Evolutionary conservation across 2,797 vertebrate genomes (phyloP).

Genomic region (Nothura maculosa): DNA sequence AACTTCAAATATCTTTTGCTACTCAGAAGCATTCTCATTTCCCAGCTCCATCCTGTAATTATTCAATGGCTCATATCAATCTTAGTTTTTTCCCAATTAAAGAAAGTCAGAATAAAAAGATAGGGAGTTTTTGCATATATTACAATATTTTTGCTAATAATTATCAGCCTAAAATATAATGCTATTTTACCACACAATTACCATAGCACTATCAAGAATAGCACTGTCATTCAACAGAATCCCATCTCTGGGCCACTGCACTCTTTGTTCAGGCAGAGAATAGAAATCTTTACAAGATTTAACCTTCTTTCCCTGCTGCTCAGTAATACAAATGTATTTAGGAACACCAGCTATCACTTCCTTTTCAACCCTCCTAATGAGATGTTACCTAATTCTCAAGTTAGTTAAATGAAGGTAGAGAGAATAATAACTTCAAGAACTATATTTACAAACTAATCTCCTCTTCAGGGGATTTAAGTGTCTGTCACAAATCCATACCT

Average conservation of each 20-base stretch:
- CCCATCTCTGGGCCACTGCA: slow-evolving; percentile 23
- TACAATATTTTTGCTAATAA: slow-evolving; percentile 56
- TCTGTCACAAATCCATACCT: slow-evolving; percentile 24
- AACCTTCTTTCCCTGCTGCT: slow-evolving; percentile 57
- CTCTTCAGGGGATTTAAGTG: slow-evolving; percentile 38
- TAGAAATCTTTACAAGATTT: slow-evolving; percentile 48
- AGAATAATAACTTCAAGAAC: slow-evolving; percentile 41
- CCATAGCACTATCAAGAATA: slow-evolving; percentile 35
- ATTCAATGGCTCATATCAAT: slow-evolving; percentile 44
- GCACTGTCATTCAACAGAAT: slow-evolving; percentile 61
- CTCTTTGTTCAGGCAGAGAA: slow-evolving; percentile 59
- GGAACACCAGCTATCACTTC: slow-evolving; percentile 32
- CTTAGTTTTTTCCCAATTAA: slow-evolving; percentile 53
- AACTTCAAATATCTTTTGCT: slow-evolving; percentile 55
- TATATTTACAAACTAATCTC: slow-evolving; percentile 49
- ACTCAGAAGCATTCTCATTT: slow-evolving; percentile 46
- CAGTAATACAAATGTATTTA: slow-evolving; percentile 49
- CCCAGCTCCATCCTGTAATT: slow-evolving; percentile 34
- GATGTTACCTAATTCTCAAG: slow-evolving; percentile 50
- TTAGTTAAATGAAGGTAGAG: slow-evolving; percentile 41
- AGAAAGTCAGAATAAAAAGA: slow-evolving; percentile 39
- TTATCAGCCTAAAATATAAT: slow-evolving; percentile 44
- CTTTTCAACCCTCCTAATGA: slow-evolving; percentile 63
- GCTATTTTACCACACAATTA: slow-evolving; percentile 44
- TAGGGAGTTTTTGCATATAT: slow-evolving; percentile 15